phyloP scores from a whole-genome alignment of 2,797 vertebrate species.

The Halcyon smyrnensis region DNA sequence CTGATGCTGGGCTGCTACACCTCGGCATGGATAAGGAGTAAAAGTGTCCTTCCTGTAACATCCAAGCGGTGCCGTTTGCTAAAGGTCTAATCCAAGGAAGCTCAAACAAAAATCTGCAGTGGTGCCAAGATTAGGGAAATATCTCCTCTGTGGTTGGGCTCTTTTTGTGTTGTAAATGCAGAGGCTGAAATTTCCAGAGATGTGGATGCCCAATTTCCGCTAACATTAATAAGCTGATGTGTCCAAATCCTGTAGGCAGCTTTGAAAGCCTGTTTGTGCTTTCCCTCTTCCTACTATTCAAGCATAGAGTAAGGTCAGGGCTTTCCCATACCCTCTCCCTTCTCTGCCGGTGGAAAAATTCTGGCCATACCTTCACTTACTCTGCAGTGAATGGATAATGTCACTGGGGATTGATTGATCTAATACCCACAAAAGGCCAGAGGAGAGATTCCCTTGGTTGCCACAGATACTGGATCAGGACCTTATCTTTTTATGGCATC shows the following conservation, averaged over 20 bases:
- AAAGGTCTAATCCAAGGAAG: constrained; percentile 71
- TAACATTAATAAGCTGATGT: constrained; percentile 76
- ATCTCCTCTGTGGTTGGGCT: constrained; percentile 66
- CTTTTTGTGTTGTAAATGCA: constrained; percentile 73
- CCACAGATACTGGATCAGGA: constrained; percentile 76
- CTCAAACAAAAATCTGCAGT: constrained; percentile 61
- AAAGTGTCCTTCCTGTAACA: not conserved
- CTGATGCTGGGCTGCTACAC: constrained; percentile 26
- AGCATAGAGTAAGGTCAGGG: constrained; percentile 72
- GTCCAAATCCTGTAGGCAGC: constrained; percentile 76
- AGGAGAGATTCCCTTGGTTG: constrained; percentile 75
- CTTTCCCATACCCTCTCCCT: constrained; percentile 75
- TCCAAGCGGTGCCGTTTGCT: not conserved
- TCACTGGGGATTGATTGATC: constrained; percentile 76
- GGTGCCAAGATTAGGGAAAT: constrained; percentile 72
- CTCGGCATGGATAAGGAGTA: not conserved
- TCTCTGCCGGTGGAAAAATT: constrained; percentile 74
- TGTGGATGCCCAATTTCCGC: constrained; percentile 74
- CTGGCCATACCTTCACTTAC: constrained; percentile 75
- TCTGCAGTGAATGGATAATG: constrained; percentile 74
- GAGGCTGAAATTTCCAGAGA: constrained; percentile 74
- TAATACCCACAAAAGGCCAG: constrained; percentile 74
- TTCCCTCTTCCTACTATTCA: constrained; percentile 75
- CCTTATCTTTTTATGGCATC: constrained; percentile 70
- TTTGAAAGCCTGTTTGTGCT: constrained; percentile 75